Percentiles rank a stretch among this genome's conserved stretches.
These are phyloP conservation scores for Pygocentrus nattereri DNA, from an alignment of 2,797 vertebrate genomes.

Conservation along the genomic window DNA sequence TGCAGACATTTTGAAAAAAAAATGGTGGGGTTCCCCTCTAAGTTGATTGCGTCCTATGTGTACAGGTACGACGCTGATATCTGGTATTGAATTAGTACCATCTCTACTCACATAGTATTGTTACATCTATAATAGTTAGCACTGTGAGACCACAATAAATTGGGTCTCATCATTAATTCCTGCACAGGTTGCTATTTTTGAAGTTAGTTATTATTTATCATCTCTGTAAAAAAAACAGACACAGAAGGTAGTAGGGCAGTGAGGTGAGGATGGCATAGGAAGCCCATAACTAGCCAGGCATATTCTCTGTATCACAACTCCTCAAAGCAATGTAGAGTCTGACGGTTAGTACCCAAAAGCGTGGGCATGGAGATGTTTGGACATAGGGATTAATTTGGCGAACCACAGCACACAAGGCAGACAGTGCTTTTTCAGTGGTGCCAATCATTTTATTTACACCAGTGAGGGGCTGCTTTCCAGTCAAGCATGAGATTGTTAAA, in stretches of 20 bases:
- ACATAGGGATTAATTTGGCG: background rate
- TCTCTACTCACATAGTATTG: background rate
- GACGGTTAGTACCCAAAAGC: background rate
- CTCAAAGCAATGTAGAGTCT: background rate
- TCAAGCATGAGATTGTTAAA: too few species aligned
- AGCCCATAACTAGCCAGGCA: background rate
- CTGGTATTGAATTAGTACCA: too few species aligned
- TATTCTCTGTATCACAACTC: constrained; percentile 10
- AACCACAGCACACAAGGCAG: too few species aligned
- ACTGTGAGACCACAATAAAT: background rate
- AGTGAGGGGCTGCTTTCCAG: background rate
- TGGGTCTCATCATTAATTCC: constrained; percentile 14
- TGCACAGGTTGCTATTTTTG: background rate
- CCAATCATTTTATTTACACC: constrained; percentile 18
- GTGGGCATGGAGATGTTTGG: constrained; percentile 1
- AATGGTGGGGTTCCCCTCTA: too few species aligned
- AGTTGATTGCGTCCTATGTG: background rate
- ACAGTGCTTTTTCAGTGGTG: too few species aligned
- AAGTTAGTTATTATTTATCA: constrained; percentile 8
- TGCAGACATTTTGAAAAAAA: too few species aligned
- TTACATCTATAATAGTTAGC: background rate
- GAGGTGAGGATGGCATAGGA: background rate
- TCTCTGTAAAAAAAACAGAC: constrained; percentile 31
- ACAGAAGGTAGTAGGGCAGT: background rate
- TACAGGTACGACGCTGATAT: background rate